Evolutionary conservation across 1,140 invertebrate species (phyloP).

Genomic region (Drosophila sucinea): DNA sequence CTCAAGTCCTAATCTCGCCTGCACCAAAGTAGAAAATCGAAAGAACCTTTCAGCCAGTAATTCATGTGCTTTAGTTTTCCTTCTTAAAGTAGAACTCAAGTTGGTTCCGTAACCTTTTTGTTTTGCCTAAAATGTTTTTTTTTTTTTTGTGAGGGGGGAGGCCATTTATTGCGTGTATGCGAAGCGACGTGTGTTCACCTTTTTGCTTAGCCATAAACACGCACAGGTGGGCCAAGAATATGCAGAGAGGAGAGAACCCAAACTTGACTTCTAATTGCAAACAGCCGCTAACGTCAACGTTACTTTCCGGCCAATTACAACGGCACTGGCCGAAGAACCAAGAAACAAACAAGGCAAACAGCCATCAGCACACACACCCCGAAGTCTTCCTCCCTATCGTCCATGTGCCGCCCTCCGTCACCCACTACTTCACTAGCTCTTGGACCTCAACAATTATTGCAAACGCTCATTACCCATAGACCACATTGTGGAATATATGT

Average conservation of each 20-base stretch:
- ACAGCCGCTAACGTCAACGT: constrained; percentile 23
- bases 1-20: too few relatives aligned
- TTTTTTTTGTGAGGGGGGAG: too few relatives aligned
- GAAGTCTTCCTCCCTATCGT: too few relatives aligned
- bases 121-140: background rate
- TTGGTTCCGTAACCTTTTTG: background rate
- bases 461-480: constrained; percentile 16
- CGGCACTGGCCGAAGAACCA: background rate
- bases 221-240: background rate
- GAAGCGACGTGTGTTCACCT: constrained; percentile 4
- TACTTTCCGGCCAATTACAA: constrained; percentile 21
- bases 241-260: background rate
- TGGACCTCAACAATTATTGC: constrained; percentile 18
- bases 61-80: background rate
- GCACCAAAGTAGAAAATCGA: too few relatives aligned
- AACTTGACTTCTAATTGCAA: constrained; percentile 20
- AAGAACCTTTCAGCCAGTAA: background rate
- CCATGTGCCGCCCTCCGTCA: background rate
- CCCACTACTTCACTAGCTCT: constrained; percentile 1
- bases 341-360: constrained; percentile 2
- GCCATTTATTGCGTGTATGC: background rate
- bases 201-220: constrained; percentile 1
- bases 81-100: background rate
- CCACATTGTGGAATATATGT: background rate
- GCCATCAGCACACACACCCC: background rate